phyloP scores from a whole-genome alignment of 2,888 invertebrate genomes.

The Hyalella azteca region DNA sequence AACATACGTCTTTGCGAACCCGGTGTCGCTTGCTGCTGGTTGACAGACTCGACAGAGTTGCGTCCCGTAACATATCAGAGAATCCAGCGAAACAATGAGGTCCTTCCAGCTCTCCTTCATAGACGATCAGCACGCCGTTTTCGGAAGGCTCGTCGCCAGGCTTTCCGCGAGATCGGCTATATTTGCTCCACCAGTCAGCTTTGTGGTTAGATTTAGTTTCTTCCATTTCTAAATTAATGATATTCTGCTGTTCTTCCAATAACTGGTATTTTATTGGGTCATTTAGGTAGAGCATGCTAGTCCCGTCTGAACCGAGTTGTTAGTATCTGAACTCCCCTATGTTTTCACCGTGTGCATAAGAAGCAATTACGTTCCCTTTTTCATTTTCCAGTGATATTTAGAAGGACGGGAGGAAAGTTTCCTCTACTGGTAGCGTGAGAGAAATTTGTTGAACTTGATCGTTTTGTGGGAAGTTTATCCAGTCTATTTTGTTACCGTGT shows the following conservation, averaged over 20 bases:
- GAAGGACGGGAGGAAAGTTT: background rate
- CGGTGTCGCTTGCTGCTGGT: background rate
- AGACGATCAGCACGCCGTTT: background rate
- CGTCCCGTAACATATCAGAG: background rate
- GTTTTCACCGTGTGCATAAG: background rate
- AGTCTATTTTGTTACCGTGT: constrained; percentile 4
- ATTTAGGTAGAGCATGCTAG: no score
- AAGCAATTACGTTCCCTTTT: background rate
- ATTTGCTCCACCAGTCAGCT: constrained; percentile 31
- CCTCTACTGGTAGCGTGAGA: background rate
- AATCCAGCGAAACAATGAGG: background rate
- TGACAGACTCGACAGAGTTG: background rate
- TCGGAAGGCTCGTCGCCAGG: no score
- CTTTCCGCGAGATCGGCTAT: background rate
- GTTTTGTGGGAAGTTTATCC: background rate
- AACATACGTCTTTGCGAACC: background rate
- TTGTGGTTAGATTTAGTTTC: background rate
- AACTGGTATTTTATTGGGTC: background rate
- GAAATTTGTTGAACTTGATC: background rate
- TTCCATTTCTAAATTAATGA: background rate
- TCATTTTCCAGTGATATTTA: constrained; percentile 8
- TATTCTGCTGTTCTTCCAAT: background rate
- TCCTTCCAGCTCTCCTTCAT: background rate
- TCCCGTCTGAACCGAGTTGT: background rate
- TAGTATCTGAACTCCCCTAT: background rate